phyloP scores from a whole-genome alignment of 2,888 invertebrate genomes.

The Ennomos fuscantarius region DNA sequence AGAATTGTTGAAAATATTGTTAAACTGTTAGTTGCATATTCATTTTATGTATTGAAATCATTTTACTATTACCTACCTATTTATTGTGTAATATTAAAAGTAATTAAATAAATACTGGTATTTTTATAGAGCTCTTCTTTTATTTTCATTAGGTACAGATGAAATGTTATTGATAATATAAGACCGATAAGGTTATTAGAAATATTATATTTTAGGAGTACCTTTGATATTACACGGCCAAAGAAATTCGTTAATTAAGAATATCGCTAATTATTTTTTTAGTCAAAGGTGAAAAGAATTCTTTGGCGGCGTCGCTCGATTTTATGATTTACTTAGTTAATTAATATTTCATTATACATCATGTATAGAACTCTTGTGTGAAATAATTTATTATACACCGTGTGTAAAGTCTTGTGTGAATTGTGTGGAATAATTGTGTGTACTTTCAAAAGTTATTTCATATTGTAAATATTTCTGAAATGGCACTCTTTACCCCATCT shows the following conservation, averaged over 20 bases:
- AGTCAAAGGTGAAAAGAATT: constrained; percentile 40
- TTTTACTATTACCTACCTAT: constrained; percentile 1
- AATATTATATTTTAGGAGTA: constrained; percentile 3
- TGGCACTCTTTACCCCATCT: too few relatives aligned
- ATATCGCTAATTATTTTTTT: constrained; percentile 42
- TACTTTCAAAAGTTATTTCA: too few relatives aligned
- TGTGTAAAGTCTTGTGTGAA: too few relatives aligned
- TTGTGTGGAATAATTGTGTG: too few relatives aligned
- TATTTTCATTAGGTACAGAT: too few relatives aligned
- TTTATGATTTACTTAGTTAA: constrained; percentile 49
- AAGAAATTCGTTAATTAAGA: constrained; percentile 58
- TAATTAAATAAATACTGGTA: not conserved
- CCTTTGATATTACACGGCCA: constrained; percentile 66
- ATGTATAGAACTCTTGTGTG: too few relatives aligned
- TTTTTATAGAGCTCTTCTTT: too few relatives aligned
- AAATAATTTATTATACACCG: too few relatives aligned
- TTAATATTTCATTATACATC: too few relatives aligned
- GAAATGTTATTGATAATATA: too few relatives aligned
- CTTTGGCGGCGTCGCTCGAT: constrained; percentile 62
- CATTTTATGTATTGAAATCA: constrained; percentile 18
- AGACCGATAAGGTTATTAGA: too few relatives aligned
- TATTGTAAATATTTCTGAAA: too few relatives aligned
- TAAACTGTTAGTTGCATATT: constrained; percentile 30
- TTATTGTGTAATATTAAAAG: constrained; percentile 36
- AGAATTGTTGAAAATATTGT: constrained; percentile 36